Percentiles rank a stretch among this genome's conserved stretches.
Conservation (phyloP, 2,888 invertebrate genomes). For the Sarcophaga rosellei region DNA sequence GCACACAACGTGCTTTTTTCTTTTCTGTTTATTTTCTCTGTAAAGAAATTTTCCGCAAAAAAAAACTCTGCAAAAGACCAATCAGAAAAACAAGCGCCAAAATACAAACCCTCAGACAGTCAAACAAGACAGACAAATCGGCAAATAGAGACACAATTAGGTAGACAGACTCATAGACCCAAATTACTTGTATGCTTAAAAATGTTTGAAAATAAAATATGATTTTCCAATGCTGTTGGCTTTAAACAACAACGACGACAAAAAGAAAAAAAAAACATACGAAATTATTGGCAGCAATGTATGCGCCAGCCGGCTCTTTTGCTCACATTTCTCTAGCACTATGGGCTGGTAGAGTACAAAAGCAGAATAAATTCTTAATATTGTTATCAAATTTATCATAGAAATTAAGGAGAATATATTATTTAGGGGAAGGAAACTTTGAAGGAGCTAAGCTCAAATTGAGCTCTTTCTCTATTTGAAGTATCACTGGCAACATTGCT, state of each 20-base stretch:
- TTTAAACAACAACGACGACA: neutral
- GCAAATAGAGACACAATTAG: constrained; percentile 37
- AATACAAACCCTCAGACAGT: constrained; percentile 3
- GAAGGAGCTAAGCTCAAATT: too few relatives aligned
- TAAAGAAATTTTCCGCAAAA: constrained; percentile 3
- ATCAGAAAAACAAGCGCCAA: constrained; percentile 2
- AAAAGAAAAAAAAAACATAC: too few relatives aligned
- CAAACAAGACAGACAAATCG: constrained; percentile 29
- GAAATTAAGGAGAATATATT: too few relatives aligned
- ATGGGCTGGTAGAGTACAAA: neutral
- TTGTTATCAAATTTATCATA: too few relatives aligned
- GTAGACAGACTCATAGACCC: constrained; percentile 33
- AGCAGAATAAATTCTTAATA: neutral
- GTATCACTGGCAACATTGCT: too few relatives aligned
- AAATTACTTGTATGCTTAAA: constrained; percentile 66
- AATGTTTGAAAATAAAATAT: constrained; percentile 65
- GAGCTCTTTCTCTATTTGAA: too few relatives aligned
- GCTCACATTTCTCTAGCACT: constrained; percentile 38
- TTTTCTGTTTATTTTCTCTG: constrained; percentile 32
- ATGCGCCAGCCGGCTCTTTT: constrained; percentile 44
- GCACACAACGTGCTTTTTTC: constrained; percentile 35
- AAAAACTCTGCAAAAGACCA: constrained; percentile 6
- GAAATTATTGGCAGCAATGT: constrained; percentile 33
- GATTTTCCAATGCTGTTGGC: constrained; percentile 66
- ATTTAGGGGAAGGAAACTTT: too few relatives aligned